These are phyloP conservation scores for Drosophila athabasca DNA, from an alignment of 1,140 invertebrate genomes.

Conservation along the genomic window DNA sequence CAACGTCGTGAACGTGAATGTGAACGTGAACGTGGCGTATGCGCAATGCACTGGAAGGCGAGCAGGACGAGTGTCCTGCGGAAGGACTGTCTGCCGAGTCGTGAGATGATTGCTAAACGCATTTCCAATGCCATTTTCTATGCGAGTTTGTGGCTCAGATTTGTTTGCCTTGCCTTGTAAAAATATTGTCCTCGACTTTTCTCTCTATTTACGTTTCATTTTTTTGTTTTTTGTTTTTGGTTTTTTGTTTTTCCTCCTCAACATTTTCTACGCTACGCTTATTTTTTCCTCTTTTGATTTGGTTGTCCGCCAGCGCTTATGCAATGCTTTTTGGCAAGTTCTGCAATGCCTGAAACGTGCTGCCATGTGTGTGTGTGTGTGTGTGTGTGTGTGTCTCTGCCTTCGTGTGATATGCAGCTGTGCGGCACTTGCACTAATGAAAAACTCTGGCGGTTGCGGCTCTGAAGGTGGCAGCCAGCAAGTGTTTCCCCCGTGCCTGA, in stretches of 20 bases:
- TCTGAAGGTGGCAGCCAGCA: conserved; percentile 8
- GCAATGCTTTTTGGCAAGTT: conserved; percentile 76
- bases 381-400: conserved; percentile 5
- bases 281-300: conserved; percentile 57
- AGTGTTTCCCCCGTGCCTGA: neutral
- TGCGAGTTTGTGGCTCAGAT: conserved; percentile 44
- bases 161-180: conserved; percentile 58
- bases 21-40: conserved; percentile 45
- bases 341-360: conserved; percentile 62
- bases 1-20: conserved; percentile 41
- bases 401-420: conserved; percentile 36
- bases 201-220: conserved; percentile 40
- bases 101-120: conserved; percentile 78
- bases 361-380: conserved; percentile 24
- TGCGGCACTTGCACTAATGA: conserved; percentile 78
- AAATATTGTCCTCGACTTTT: conserved; percentile 60
- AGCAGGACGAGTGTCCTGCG: conserved; percentile 15
- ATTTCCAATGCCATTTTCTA: conserved; percentile 50
- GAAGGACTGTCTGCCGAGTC: conserved; percentile 44
- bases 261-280: conserved; percentile 14
- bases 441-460: conserved; percentile 62
- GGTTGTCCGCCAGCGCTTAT: conserved; percentile 74
- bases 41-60: conserved; percentile 52
- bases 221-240: conserved; percentile 39
- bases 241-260: conserved; percentile 52